These are phyloP conservation scores for Menidia menidia DNA, from an alignment of 2,797 vertebrate genomes.

Conservation along the genomic window DNA sequence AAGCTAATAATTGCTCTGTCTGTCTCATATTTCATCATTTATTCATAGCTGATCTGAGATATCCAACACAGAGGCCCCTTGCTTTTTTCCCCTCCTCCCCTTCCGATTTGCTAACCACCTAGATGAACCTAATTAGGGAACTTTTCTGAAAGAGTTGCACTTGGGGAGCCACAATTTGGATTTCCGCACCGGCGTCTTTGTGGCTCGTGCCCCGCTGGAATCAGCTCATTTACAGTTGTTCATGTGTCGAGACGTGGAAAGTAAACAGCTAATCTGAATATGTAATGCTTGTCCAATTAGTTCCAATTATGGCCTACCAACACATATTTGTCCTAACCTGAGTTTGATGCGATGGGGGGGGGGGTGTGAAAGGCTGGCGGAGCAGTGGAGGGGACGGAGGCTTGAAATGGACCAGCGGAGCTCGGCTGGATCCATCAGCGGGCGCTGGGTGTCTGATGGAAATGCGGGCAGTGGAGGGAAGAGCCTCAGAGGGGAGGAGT, in stretches of 20 bases:
- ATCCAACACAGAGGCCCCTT: conserved; percentile 30
- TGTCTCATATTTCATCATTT: conserved; percentile 80
- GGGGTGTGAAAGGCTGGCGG: conserved; percentile 2
- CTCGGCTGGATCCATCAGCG: conserved; percentile 35
- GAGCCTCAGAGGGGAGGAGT: not conserved
- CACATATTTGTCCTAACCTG: conserved; percentile 50
- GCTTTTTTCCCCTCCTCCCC: conserved; percentile 26
- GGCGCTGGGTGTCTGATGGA: conserved; percentile 44
- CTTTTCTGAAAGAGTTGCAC: conserved; percentile 56
- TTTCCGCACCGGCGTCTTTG: conserved; percentile 10
- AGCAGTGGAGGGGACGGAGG: conserved; percentile 3
- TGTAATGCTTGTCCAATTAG: conserved; percentile 67
- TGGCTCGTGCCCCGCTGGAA: conserved; percentile 21
- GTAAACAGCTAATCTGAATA: conserved; percentile 54
- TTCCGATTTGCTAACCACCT: conserved; percentile 72
- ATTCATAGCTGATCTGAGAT: conserved; percentile 72
- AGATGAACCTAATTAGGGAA: conserved; percentile 68
- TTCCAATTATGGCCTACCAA: conserved; percentile 65
- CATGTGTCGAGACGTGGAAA: conserved; percentile 44
- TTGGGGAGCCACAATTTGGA: conserved; percentile 23
- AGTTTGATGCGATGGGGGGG: conserved; percentile 38
- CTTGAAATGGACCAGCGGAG: conserved; percentile 22
- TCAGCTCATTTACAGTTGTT: conserved; percentile 60
- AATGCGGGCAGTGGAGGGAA: conserved; percentile 35
- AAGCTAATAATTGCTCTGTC: conserved; percentile 80